A percentile compares a stretch with the other conserved stretches of the same genome.
Conservation (phyloP, 2,113 vertebrate genomes). For the Callipepla californica region DNA sequence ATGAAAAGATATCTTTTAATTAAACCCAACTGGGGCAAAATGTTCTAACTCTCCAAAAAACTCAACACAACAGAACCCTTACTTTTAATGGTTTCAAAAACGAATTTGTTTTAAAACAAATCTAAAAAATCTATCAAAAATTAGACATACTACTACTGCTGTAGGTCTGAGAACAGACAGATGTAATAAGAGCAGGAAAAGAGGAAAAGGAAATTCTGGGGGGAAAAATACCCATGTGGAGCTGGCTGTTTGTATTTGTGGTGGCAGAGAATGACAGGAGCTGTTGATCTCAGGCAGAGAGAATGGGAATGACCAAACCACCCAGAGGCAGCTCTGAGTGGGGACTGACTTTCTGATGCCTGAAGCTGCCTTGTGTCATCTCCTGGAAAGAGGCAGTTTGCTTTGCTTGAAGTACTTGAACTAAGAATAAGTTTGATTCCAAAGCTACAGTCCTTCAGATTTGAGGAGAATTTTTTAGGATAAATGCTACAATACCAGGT, state of each 20-base stretch:
- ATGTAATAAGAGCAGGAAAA: not conserved
- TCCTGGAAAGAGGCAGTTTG: not conserved
- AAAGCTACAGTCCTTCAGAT: not conserved
- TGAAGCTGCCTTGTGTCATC: not conserved
- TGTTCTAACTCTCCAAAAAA: not conserved
- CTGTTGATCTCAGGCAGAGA: not conserved
- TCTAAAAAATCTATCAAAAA: not conserved
- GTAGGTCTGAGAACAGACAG: not conserved
- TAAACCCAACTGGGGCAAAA: not conserved
- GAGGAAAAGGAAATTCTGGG: not conserved
- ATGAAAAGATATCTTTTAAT: not conserved
- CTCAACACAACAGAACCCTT: not conserved
- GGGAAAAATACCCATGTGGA: not conserved
- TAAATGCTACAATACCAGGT: not conserved
- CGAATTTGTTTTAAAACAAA: not conserved
- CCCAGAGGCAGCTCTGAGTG: not conserved
- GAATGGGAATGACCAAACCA: not conserved
- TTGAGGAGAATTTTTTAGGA: not conserved
- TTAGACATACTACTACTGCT: not conserved
- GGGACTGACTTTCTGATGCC: fast-evolving
- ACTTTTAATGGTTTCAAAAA: not conserved
- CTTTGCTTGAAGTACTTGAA: not conserved
- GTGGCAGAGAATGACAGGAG: not conserved
- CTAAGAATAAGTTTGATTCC: not conserved
- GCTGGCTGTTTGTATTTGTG: not conserved